Evolutionary conservation across 2,113 vertebrate species (phyloP), one percentile per base, ranked within the genome.

Genomic region (Elephas maximus): DNA sequence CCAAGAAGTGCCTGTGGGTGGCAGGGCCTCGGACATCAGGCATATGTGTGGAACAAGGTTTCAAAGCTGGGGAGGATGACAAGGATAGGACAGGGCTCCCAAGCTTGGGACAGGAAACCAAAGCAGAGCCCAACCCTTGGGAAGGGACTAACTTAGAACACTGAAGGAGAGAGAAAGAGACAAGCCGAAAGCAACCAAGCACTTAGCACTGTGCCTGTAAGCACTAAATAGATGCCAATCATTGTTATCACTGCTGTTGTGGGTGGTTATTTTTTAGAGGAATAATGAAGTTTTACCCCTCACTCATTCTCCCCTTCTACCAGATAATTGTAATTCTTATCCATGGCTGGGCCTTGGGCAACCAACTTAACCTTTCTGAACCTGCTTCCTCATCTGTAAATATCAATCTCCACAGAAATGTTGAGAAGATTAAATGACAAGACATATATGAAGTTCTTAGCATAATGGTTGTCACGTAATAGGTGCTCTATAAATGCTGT

Each of bases 201-300:
- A 11, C 53, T 57, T 57, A 14, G 41, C 53, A 44, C 26, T 15
- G 0, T 0, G 1, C 79, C 44, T 12, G 9, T 28, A 33, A 83
- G 74, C 48, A 41, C 67, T 23, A 45, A 37, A 7, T 63, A n/a
- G 5, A 28, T 6, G 2, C 26, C 8, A 10, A 44, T 7, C 60
- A 1, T 60, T 4, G 21, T 2, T 5, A 0, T 7, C 41, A n/a
- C 51, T 53, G 33, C 24, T 20, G 5, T 28, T 24, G 67, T 8
- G 6, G 8, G 33, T 8, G 3, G 12, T n/a, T n/a, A 82, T 57
- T 67, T 33, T 65, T 60, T 12, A 30, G 57, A 80, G 74, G 30
- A 85, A 28, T 24, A 41, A 3, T 8, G 7, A 80, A 67, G 9
- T 11, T 37, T 79, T 17, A 57, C 57, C 51, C 84, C 41, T 18